Percentiles rank a stretch among this genome's conserved stretches.
Evolutionary conservation across 1,140 invertebrate species (phyloP).

Genomic region (Bradysia coprophila): DNA sequence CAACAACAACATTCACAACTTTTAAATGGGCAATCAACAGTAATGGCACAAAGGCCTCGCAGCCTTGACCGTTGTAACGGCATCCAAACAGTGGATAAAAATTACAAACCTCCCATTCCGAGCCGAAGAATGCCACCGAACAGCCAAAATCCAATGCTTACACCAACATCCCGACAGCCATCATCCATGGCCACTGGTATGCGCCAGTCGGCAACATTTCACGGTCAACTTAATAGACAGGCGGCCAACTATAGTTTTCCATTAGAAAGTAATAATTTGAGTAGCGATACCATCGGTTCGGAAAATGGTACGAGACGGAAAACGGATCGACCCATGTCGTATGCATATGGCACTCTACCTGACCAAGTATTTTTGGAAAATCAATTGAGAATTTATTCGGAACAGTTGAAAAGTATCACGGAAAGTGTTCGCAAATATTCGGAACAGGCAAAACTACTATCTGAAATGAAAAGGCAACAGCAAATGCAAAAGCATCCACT

Average conservation of each 20-base stretch:
- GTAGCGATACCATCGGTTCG: background rate
- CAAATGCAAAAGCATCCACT: constrained; percentile 15
- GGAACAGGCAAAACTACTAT: constrained; percentile 20
- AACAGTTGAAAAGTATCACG: constrained; percentile 20
- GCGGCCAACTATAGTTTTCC: background rate
- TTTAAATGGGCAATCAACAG: constrained; percentile 5
- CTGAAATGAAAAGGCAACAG: constrained; percentile 20
- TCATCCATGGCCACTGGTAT: constrained; percentile 6
- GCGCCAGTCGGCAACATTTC: constrained; percentile 20
- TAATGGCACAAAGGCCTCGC: constrained; percentile 12
- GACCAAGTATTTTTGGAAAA: constrained; percentile 22
- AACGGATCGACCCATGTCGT: constrained; percentile 14
- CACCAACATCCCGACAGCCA: background rate
- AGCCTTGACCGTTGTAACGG: constrained; percentile 18
- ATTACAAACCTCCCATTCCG: constrained; percentile 15
- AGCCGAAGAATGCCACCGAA: constrained; percentile 12
- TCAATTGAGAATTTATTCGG: constrained; percentile 20
- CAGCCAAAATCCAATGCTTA: background rate
- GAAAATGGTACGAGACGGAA: background rate
- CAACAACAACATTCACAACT: constrained; percentile 6
- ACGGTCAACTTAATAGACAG: constrained; percentile 8
- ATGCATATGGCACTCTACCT: constrained; percentile 14
- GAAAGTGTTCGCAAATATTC: constrained; percentile 23
- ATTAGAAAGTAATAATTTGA: background rate
- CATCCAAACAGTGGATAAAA: constrained; percentile 1